Evolutionary conservation across 2,888 invertebrate species (phyloP).

Genomic region (Pammene aurita): DNA sequence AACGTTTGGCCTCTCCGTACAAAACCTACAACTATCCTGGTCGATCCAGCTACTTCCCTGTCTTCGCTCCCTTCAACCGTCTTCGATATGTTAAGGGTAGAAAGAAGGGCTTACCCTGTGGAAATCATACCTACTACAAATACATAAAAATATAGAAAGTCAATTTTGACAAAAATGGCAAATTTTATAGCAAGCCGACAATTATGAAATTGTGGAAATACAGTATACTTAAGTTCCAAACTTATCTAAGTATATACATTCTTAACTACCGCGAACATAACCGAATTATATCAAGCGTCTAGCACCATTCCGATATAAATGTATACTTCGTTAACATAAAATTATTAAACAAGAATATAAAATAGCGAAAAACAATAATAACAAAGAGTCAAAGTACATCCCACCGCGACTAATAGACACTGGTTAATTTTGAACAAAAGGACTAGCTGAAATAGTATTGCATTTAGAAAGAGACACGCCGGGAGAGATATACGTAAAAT

Average conservation of each 20-base stretch:
- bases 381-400: constrained; percentile 56
- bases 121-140: constrained; percentile 58
- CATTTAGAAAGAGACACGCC: constrained; percentile 65
- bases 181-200: constrained; percentile 63
- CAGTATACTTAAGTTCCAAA: constrained; percentile 45
- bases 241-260: constrained; percentile 54
- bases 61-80: constrained; percentile 71
- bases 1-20: constrained; percentile 72
- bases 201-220: constrained; percentile 45
- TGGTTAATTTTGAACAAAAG: constrained; percentile 71
- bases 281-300: constrained; percentile 74
- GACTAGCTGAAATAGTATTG: constrained; percentile 78
- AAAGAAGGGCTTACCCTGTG: constrained; percentile 71
- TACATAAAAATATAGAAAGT: constrained; percentile 47
- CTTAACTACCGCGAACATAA: constrained; percentile 69
- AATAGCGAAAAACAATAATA: constrained; percentile 57
- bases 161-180: constrained; percentile 61
- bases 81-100: constrained; percentile 66
- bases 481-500: constrained; percentile 64
- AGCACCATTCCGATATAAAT: constrained; percentile 81
- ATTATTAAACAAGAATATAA: constrained; percentile 76
- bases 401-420: constrained; percentile 56
- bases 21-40: constrained; percentile 74
- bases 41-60: constrained; percentile 74
- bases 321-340: constrained; percentile 77